Conservation (phyloP, 2,113 vertebrate species). For the Axis porcinus region DNA sequence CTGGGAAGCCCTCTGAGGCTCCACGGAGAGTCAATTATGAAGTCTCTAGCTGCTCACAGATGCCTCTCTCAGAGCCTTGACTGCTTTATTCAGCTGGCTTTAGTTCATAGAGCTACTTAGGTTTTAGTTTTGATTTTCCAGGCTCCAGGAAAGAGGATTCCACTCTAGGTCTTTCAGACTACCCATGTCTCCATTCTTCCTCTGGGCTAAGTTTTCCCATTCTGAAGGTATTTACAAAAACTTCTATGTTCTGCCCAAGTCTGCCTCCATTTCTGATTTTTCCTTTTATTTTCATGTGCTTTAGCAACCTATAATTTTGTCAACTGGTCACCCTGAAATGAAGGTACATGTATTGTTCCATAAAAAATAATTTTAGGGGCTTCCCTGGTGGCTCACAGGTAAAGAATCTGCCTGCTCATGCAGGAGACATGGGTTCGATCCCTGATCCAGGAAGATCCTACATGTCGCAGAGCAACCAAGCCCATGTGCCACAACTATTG, state of each 20-base stretch:
- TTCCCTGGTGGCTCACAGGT: neutral
- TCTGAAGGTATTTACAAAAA: constrained; percentile 8
- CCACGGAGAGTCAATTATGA: neutral
- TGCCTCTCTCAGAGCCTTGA: neutral
- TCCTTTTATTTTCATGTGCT: neutral
- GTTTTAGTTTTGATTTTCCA: constrained; percentile 14
- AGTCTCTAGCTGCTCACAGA: neutral
- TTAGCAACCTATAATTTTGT: neutral
- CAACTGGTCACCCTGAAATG: neutral
- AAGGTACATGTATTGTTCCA: neutral
- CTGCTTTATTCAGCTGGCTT: neutral
- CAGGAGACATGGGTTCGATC: neutral
- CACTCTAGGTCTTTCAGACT: neutral
- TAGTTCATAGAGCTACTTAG: neutral
- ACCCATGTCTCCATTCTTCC: neutral
- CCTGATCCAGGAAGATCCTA: neutral
- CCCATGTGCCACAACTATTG: neutral
- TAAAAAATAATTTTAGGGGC: neutral
- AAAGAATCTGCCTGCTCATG: neutral
- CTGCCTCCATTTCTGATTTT: neutral
- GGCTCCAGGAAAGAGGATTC: neutral
- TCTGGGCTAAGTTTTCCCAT: neutral
- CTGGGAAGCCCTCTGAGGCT: neutral
- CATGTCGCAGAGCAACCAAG: neutral
- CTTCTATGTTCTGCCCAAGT: neutral